Evolutionary conservation across 2,113 vertebrate genomes (phyloP).

Genomic region (Oenanthe melanoleuca): DNA sequence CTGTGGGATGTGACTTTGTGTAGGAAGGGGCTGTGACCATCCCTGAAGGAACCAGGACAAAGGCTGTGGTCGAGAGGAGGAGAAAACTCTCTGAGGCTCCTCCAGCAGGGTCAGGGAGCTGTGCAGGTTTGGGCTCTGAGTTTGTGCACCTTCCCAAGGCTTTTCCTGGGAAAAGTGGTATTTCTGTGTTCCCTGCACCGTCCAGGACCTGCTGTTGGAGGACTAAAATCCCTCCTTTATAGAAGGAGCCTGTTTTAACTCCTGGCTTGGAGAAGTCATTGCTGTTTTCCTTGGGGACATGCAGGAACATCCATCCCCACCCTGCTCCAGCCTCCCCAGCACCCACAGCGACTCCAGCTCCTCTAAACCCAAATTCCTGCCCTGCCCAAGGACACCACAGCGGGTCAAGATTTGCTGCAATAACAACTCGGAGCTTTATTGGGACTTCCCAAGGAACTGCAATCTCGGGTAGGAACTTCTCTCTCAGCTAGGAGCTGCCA

Average conservation of each 20-base stretch:
- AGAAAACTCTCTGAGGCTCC: neutral
- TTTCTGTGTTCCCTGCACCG: neutral
- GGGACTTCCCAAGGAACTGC: neutral
- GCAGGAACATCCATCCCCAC: neutral
- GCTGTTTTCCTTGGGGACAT: neutral
- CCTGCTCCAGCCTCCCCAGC: neutral
- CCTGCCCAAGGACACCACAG: neutral
- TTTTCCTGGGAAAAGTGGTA: neutral
- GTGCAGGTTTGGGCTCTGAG: neutral
- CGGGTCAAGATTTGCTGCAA: neutral
- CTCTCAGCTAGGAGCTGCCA: rapidly evolving
- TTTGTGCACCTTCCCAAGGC: neutral
- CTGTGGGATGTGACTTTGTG: neutral
- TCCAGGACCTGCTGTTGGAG: neutral
- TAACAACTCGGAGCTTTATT: neutral
- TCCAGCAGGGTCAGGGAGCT: no score
- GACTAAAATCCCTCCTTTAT: neutral
- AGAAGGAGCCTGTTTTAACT: neutral
- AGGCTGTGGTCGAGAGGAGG: neutral
- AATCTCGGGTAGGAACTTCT: neutral
- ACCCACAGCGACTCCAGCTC: rapidly evolving
- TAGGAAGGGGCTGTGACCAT: neutral
- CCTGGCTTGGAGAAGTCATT: rapidly evolving
- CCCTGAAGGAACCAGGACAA: neutral
- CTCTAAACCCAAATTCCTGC: neutral